phyloP scores from a whole-genome alignment of 2,113 vertebrate species.

The Ammodytes marinus region DNA sequence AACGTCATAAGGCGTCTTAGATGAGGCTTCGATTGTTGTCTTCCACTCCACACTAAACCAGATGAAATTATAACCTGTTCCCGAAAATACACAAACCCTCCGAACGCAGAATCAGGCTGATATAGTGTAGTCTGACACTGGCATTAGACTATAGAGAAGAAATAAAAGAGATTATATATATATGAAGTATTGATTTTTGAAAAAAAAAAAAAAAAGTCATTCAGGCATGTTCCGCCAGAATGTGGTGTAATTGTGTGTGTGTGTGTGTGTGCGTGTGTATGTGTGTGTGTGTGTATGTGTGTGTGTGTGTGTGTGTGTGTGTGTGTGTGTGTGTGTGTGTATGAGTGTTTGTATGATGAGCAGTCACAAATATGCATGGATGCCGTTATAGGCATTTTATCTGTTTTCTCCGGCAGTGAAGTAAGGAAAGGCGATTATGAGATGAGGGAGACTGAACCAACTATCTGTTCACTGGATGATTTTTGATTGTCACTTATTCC shows the following conservation, averaged over 20 bases:
- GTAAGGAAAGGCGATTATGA: neutral
- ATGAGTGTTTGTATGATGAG: slow-evolving; percentile 62
- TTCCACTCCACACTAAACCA: too few species aligned
- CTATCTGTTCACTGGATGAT: slow-evolving; percentile 12
- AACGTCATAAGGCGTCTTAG: too few species aligned
- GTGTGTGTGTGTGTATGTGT: slow-evolving; percentile 46
- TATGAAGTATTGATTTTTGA: neutral
- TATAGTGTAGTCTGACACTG: too few species aligned
- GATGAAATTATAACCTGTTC: too few species aligned
- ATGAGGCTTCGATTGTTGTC: too few species aligned
- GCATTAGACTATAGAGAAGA: slow-evolving; percentile 33
- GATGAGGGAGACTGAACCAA: slow-evolving; percentile 39
- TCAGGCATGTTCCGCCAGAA: slow-evolving; percentile 83
- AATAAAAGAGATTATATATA: slow-evolving; percentile 44
- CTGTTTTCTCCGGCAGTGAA: slow-evolving; percentile 74
- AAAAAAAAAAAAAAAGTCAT: slow-evolving; percentile 54
- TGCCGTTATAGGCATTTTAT: slow-evolving; percentile 87
- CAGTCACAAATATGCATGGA: slow-evolving; percentile 87
- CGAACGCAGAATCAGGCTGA: too few species aligned
- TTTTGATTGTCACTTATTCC: too few species aligned
- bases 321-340: slow-evolving; percentile 14
- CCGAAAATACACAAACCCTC: too few species aligned
- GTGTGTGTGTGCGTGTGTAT: slow-evolving; percentile 21
- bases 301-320: slow-evolving; percentile 49
- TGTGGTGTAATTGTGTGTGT: slow-evolving; percentile 16